A percentile compares a stretch with the other conserved stretches of the same genome.
phyloP scores from a whole-genome alignment of 2,113 vertebrate genomes.

The Corvus cornix region DNA sequence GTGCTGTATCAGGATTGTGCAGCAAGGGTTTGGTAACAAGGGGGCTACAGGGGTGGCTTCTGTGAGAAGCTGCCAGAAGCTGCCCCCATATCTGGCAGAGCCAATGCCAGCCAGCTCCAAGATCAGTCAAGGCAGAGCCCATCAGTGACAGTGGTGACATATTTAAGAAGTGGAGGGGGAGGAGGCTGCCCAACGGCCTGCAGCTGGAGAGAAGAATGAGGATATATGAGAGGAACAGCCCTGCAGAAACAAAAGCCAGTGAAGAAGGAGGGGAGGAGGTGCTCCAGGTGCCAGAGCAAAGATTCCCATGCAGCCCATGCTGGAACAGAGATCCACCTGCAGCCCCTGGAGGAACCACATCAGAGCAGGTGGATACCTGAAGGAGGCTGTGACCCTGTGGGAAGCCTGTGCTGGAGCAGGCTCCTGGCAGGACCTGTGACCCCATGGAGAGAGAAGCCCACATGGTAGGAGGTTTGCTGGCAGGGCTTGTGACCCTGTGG shows the following conservation, averaged over 20 bases:
- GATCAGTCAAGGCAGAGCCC: not conserved
- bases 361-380: not conserved
- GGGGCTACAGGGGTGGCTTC: not conserved
- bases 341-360: not conserved
- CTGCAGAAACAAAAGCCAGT: not conserved
- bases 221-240: not conserved
- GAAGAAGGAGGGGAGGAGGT: not conserved
- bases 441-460: not conserved
- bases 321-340: not conserved
- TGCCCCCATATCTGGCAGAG: not conserved
- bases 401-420: not conserved
- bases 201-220: not conserved
- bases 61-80: not conserved
- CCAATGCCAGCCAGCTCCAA: rapidly evolving
- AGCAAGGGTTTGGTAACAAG: not conserved
- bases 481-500: not conserved
- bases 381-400: not conserved
- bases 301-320: not conserved
- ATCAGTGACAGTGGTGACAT: not conserved
- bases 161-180: not conserved
- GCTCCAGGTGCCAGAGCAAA: not conserved
- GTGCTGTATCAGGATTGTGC: not conserved
- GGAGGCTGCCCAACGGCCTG: too few species aligned
- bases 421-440: not conserved
- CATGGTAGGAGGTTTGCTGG: not conserved